Conservation (phyloP, 1,140 invertebrate genomes). For the Psilanteris sp. region DNA sequence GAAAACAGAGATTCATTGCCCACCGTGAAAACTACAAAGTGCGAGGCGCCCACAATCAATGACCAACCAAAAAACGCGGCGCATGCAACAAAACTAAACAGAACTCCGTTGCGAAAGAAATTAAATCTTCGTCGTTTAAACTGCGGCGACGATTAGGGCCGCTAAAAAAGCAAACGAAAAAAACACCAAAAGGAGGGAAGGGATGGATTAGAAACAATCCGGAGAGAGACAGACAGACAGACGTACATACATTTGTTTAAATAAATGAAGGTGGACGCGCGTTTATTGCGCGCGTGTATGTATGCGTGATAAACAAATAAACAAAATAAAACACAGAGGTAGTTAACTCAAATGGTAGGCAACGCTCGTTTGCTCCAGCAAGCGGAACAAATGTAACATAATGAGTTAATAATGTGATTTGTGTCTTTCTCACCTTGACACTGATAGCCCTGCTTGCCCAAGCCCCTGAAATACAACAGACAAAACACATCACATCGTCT, state of each 20-base stretch:
- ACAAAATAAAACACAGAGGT: slow-evolving; percentile 38
- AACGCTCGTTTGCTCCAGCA: slow-evolving; percentile 67
- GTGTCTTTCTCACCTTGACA: slow-evolving; percentile 95
- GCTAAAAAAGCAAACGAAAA: slow-evolving; percentile 32
- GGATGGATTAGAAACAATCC: slow-evolving; percentile 4
- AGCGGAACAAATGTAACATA: slow-evolving; percentile 72
- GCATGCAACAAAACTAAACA: slow-evolving; percentile 20
- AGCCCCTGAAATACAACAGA: slow-evolving; percentile 92
- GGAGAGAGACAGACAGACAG: slow-evolving; percentile 9
- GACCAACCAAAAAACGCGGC: slow-evolving; percentile 18
- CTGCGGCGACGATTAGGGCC: slow-evolving; percentile 7
- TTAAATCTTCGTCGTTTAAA: slow-evolving; percentile 7
- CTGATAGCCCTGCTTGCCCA: slow-evolving; percentile 99
- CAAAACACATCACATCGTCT: slow-evolving; percentile 80
- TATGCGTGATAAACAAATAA: slow-evolving; percentile 33
- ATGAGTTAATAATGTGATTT: slow-evolving; percentile 79
- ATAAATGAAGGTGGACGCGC: slow-evolving; percentile 32
- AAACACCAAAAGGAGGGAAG: slow-evolving; percentile 13
- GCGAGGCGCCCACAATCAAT: slow-evolving; percentile 3
- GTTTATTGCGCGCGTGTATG: slow-evolving; percentile 1
- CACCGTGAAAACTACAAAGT: slow-evolving; percentile 3
- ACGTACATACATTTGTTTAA: slow-evolving; percentile 5
- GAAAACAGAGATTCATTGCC: slow-evolving; percentile 1
- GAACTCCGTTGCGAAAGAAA: slow-evolving; percentile 1
- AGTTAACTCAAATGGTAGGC: slow-evolving; percentile 35